Evolutionary conservation across 2,113 vertebrate genomes (phyloP).

Genomic region (Callocephalon fimbriatum): DNA sequence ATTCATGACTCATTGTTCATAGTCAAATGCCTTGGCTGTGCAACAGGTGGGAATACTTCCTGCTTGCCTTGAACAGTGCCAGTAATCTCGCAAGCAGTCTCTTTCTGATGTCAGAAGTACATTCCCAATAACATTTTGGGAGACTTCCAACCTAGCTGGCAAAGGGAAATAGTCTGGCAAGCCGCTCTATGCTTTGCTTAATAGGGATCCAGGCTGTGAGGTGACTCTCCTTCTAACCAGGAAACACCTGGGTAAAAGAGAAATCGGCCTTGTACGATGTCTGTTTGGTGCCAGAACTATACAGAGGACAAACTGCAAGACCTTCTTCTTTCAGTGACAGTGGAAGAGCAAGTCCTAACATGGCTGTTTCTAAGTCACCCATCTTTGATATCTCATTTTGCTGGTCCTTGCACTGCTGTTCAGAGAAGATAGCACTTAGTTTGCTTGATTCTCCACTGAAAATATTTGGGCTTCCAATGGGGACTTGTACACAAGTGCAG

Average conservation of each 20-base stretch:
- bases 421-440: background rate
- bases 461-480: background rate
- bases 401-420: background rate
- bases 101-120: background rate
- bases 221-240: slow-evolving; percentile 4
- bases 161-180: slow-evolving; percentile 34
- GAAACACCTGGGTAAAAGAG: background rate
- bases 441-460: background rate
- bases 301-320: background rate
- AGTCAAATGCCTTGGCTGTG: slow-evolving; percentile 28
- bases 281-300: background rate
- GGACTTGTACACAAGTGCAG: background rate
- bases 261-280: background rate
- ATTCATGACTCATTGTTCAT: slow-evolving; percentile 34
- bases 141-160: background rate
- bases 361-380: background rate
- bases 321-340: background rate
- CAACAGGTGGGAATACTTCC: slow-evolving; percentile 21
- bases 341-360: background rate
- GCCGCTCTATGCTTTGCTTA: background rate
- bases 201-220: background rate
- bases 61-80: slow-evolving; percentile 8
- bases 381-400: background rate
- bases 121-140: slow-evolving; percentile 38
- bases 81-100: slow-evolving; percentile 22